Conservation (phyloP, 2,888 invertebrate species). For the Campoplex capitator region DNA sequence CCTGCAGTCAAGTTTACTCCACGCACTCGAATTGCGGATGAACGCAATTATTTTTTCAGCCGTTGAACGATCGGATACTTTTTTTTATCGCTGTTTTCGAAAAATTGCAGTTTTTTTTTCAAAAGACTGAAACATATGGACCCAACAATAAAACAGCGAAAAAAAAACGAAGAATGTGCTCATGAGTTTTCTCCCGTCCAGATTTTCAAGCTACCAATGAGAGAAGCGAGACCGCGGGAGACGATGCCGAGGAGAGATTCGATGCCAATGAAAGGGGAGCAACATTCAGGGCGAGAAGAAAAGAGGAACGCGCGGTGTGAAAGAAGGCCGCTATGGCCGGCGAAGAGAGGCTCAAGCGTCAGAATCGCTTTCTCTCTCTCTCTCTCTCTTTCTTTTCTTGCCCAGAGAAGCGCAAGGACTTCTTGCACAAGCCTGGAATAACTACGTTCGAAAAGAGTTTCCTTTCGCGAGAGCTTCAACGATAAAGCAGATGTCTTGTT, state of each 20-base stretch:
- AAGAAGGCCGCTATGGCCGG: conserved; percentile 64
- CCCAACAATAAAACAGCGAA: neutral
- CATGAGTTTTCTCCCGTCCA: conserved; percentile 39
- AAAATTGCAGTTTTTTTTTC: neutral
- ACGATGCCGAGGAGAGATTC: conserved; percentile 46
- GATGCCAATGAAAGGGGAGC: conserved; percentile 60
- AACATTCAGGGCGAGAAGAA: conserved; percentile 60
- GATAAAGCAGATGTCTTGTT: neutral
- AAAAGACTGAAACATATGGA: neutral
- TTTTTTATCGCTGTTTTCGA: neutral
- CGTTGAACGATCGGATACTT: neutral
- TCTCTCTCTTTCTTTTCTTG: neutral
- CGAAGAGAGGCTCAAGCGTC: conserved; percentile 30
- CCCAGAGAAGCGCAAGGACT: conserved; percentile 20
- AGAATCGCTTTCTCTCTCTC: conserved; percentile 6
- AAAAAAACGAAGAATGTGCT: conserved; percentile 4
- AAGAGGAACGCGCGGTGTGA: conserved; percentile 48
- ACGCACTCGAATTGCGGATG: neutral
- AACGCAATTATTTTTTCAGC: neutral
- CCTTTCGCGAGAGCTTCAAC: neutral
- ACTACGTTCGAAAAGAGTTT: conserved; percentile 3
- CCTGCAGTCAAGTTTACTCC: neutral
- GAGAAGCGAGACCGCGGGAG: conserved; percentile 36
- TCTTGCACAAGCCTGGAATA: conserved; percentile 22
- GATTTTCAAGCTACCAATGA: conserved; percentile 56